Conservation (phyloP, 1,140 invertebrate species). For the Arctopsyche grandis region DNA sequence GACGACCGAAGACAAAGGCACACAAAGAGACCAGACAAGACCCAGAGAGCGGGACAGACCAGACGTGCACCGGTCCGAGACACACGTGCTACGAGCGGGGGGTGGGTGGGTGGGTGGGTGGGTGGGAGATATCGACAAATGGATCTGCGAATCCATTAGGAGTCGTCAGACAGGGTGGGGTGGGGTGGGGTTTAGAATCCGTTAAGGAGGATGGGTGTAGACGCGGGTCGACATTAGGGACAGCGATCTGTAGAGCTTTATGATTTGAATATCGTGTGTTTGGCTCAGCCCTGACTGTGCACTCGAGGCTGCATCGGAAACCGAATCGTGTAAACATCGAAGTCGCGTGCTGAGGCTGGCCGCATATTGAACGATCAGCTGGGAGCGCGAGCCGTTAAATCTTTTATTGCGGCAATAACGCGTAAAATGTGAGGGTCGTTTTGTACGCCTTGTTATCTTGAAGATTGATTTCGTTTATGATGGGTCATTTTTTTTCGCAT, state of each 20-base stretch:
- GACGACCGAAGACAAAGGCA: constrained; percentile 40
- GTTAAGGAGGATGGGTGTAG: background rate
- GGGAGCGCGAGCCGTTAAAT: too few species aligned
- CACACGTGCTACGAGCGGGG: background rate
- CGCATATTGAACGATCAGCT: background rate
- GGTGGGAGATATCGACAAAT: constrained; percentile 48
- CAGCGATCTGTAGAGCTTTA: too few species aligned
- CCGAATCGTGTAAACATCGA: constrained; percentile 9
- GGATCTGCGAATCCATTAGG: constrained; percentile 49
- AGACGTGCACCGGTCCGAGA: constrained; percentile 26
- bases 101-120: constrained; percentile 43
- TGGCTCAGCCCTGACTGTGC: background rate
- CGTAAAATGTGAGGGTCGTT: too few species aligned
- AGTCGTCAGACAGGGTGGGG: background rate
- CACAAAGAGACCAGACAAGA: constrained; percentile 40
- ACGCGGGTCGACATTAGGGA: background rate
- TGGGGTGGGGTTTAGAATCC: background rate
- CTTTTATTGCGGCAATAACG: too few species aligned
- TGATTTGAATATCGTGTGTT: background rate
- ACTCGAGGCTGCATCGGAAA: constrained; percentile 16
- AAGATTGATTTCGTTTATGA: too few species aligned
- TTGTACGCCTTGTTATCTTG: too few species aligned
- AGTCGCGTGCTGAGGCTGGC: constrained; percentile 5
- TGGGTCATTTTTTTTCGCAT: too few species aligned
- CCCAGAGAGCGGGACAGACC: background rate